Conservation (phyloP, 2,113 vertebrate species). For the Leptobrachium ailaonicum region DNA sequence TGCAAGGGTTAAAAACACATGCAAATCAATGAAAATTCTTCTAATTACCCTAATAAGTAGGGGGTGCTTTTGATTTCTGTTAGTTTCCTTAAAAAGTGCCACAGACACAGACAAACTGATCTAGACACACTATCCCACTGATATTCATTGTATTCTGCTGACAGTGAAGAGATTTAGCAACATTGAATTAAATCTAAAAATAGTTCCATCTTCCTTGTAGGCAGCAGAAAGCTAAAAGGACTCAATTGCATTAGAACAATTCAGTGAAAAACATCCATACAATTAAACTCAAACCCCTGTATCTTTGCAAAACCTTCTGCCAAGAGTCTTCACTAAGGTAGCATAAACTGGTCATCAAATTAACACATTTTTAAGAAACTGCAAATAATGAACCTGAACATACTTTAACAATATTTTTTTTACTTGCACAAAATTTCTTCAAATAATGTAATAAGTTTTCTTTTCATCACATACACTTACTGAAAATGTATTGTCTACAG, state of each 20-base stretch:
- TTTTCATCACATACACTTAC: not conserved
- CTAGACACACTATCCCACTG: constrained; percentile 40
- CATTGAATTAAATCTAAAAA: constrained; percentile 48
- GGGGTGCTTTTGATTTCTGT: constrained; percentile 22
- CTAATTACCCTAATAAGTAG: constrained; percentile 29
- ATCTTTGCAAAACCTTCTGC: not conserved
- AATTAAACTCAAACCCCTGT: not conserved
- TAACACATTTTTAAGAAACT: not conserved
- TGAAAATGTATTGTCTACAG: too few relatives aligned
- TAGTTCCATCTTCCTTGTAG: constrained; percentile 25
- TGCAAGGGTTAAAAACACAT: too few relatives aligned
- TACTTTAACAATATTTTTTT: not conserved
- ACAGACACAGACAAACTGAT: constrained; percentile 19
- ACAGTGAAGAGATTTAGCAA: constrained; percentile 33
- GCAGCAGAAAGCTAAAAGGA: constrained; percentile 39
- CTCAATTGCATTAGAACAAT: constrained; percentile 1
- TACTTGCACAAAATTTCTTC: not conserved
- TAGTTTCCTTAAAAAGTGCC: constrained; percentile 20
- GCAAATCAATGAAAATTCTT: not conserved
- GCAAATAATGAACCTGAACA: not conserved
- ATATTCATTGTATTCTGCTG: constrained; percentile 48
- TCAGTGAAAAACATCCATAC: constrained; percentile 40
- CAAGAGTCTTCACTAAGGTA: not conserved
- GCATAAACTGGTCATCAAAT: constrained; percentile 2
- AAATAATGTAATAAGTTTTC: not conserved